These are phyloP conservation scores for Rhagium mordax DNA, from an alignment of 2,888 invertebrate species.

Conservation along the genomic window DNA sequence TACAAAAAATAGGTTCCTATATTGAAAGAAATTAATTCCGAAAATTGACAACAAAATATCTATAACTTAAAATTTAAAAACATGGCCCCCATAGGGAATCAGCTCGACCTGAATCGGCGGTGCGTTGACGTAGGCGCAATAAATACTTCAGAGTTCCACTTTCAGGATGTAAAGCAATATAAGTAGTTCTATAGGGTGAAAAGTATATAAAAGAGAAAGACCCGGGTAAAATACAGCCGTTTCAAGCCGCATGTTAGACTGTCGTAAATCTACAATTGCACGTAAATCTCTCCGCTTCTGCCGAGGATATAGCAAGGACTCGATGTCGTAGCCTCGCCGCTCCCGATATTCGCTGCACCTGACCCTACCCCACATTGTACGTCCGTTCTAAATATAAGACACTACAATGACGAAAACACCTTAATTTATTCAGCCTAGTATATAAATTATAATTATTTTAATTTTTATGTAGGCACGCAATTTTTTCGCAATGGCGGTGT, in stretches of 20 bases:
- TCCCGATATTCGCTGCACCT: slow-evolving; percentile 35
- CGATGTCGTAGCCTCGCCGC: slow-evolving; percentile 16
- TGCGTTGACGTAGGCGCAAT: not conserved
- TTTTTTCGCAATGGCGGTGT: not conserved
- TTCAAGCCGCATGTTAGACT: slow-evolving; percentile 21
- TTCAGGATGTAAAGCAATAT: not conserved
- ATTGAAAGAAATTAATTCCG: no score
- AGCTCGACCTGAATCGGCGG: not conserved
- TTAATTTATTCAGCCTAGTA: slow-evolving; percentile 16
- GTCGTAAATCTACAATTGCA: slow-evolving; percentile 27
- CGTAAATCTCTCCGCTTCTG: slow-evolving; percentile 30
- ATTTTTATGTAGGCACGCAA: slow-evolving; percentile 15
- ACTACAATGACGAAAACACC: not conserved
- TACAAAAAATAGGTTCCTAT: no score
- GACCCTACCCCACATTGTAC: slow-evolving; percentile 17
- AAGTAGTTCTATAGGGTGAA: not conserved
- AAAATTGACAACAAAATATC: no score
- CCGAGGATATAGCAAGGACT: slow-evolving; percentile 12
- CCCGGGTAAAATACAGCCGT: not conserved
- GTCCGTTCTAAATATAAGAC: slow-evolving; percentile 25
- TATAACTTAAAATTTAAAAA: no score
- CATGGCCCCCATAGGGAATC: no score
- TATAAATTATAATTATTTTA: not conserved
- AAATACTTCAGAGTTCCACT: not conserved
- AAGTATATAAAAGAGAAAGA: not conserved